These are phyloP conservation scores for Pseudococcus jackbeardsleyi DNA, from an alignment of 2,888 invertebrate species.

Conservation along the genomic window DNA sequence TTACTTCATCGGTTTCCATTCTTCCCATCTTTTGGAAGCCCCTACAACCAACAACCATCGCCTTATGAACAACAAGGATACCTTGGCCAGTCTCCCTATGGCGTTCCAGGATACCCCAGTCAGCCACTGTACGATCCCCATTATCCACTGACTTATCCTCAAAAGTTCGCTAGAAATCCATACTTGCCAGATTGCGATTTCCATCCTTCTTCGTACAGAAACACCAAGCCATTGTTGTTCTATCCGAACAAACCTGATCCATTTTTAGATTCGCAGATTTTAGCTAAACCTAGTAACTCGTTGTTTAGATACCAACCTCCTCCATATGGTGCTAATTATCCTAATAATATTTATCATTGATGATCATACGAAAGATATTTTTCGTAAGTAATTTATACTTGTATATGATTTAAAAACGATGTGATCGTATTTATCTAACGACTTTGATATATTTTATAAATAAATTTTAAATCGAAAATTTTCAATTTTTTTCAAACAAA, in stretches of 20 bases:
- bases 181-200: conserved; percentile 52
- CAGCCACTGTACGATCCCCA: conserved; percentile 24
- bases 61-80: conserved; percentile 38
- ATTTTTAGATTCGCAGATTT: conserved; percentile 25
- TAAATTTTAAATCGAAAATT: not conserved
- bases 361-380: not conserved
- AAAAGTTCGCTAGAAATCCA: conserved; percentile 50
- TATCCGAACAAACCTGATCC: conserved; percentile 41
- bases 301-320: conserved; percentile 51
- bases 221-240: conserved; percentile 21
- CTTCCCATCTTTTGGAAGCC: conserved; percentile 18
- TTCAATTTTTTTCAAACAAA: not conserved
- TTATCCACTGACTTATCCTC: conserved; percentile 26
- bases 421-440: conserved; percentile 25
- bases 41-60: conserved; percentile 25
- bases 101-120: not conserved
- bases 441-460: conserved; percentile 2
- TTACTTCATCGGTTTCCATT: conserved; percentile 55
- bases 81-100: conserved; percentile 29
- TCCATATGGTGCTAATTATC: conserved; percentile 40
- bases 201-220: conserved; percentile 49
- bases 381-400: not conserved
- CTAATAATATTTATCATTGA: conserved; percentile 61
- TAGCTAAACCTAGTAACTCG: conserved; percentile 45
- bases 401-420: conserved; percentile 9